Evolutionary conservation across 2,888 invertebrate species (phyloP).

Genomic region (Andrena hattorfiana): DNA sequence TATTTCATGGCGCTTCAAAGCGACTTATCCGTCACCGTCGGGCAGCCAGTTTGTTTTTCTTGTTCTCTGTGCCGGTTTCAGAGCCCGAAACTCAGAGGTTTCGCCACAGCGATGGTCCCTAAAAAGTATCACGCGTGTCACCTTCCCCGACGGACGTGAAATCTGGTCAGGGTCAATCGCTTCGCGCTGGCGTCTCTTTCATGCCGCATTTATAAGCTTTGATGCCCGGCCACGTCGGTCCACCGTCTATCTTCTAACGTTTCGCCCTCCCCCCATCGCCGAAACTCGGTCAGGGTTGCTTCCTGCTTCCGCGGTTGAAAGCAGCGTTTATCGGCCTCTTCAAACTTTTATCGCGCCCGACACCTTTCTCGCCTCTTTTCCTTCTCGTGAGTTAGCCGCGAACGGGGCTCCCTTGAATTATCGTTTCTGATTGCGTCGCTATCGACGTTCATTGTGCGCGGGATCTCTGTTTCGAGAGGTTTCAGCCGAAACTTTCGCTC

Average conservation of each 20-base stretch:
- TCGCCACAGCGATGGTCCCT: neutral
- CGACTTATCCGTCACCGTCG: constrained; percentile 6
- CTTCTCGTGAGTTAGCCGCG: constrained; percentile 13
- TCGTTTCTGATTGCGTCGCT: constrained; percentile 6
- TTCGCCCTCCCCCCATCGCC: neutral
- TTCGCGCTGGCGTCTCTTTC: constrained; percentile 40
- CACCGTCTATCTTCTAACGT: constrained; percentile 29
- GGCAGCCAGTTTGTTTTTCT: neutral
- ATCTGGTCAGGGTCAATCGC: constrained; percentile 61
- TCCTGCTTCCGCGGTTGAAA: constrained; percentile 42
- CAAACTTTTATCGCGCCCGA: constrained; percentile 32
- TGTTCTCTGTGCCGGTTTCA: neutral
- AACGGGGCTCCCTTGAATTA: neutral
- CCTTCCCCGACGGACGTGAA: constrained; percentile 1
- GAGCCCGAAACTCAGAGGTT: neutral
- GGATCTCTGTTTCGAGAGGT: neutral
- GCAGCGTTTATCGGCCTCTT: constrained; percentile 46
- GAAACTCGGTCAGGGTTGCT: constrained; percentile 69
- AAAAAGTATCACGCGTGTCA: neutral
- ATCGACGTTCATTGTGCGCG: neutral
- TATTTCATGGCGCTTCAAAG: neutral
- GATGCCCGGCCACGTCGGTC: constrained; percentile 55
- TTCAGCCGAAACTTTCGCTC: neutral
- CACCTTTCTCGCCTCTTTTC: neutral
- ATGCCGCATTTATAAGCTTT: constrained; percentile 56